Conservation (phyloP, 2,888 invertebrate species). For the Drosophila demipolita region DNA sequence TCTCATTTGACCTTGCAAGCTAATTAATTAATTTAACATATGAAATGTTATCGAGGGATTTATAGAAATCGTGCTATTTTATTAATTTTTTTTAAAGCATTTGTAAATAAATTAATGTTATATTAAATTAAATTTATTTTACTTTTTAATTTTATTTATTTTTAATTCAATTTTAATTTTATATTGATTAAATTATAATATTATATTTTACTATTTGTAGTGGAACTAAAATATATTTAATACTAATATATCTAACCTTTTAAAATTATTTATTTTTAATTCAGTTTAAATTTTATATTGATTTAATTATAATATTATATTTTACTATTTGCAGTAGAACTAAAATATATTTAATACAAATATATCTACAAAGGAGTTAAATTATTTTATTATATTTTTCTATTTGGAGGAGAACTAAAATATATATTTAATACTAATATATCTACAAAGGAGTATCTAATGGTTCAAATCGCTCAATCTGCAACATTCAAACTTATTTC, state of each 20-base stretch:
- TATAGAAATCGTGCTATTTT: background rate
- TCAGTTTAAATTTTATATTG: background rate
- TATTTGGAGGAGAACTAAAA: background rate
- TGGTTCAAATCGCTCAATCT: background rate
- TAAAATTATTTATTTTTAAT: background rate
- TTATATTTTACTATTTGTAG: too few relatives aligned
- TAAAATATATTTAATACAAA: too few relatives aligned
- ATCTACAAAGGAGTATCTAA: background rate
- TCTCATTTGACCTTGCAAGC: background rate
- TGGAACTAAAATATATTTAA: too few relatives aligned
- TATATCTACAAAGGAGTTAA: too few relatives aligned
- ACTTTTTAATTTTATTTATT: background rate
- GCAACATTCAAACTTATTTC: conserved; percentile 11
- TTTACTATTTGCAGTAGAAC: too few relatives aligned
- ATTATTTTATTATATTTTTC: background rate
- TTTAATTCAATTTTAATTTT: background rate
- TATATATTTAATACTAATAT: background rate
- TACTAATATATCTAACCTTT: too few relatives aligned
- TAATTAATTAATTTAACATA: too few relatives aligned
- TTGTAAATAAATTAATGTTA: background rate
- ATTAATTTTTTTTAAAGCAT: too few relatives aligned
- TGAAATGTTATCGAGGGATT: too few relatives aligned
- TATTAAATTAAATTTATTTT: background rate
- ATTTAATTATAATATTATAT: too few relatives aligned
- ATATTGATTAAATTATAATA: too few relatives aligned